Evolutionary conservation across 2,888 invertebrate genomes (phyloP), one percentile per base, ranked within the genome.

Genomic region (Pemphredon lugubris): DNA sequence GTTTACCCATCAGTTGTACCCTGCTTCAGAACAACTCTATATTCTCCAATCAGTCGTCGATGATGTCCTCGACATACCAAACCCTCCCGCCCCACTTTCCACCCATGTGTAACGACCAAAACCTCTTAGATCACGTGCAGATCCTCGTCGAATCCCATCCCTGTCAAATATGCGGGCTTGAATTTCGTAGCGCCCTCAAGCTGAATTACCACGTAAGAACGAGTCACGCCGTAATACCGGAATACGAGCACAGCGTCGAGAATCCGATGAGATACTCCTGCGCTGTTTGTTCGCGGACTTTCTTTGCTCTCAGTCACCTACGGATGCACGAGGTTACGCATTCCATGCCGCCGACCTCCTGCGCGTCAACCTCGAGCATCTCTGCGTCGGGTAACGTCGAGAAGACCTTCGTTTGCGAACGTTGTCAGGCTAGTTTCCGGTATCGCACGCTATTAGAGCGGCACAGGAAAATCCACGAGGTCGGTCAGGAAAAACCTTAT

Each of bases 401-500:
- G 26, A 88, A 88, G 44, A 86, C 79, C 18, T 90, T 89, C 58
- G 70, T 82, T 6, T 90, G 90, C 74, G 87, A 89, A 21, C 82
- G 84, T 16, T 90, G 90, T 63, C 88, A 86, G 40, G 90, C 89
- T 4, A 89, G 82, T 21, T 90, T 90, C 73, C 87, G 90, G 0
- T 90, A 90, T 45, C 86, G 89, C 4, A 89, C 90, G 13, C 82
- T 89, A 0, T 82, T 90, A 16, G 90, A 90, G 57, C 88, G 89
- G 23, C 90, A 90, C 76, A 85, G 83, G 59, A 88, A 85, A 64
- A 86, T 88, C 75, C 90, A 90, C 79, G 87, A 87, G 20, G 77
- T 82, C 37, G 84, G 84, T 7, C 83, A 83, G 54, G 89, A 88
- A 39, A 90, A 89, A 51, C 89, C 89, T 0, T 90, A 87, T 55